Base-by-base conservation (phyloP, 1,140 invertebrate genomes). In the Apis florea region DNA sequence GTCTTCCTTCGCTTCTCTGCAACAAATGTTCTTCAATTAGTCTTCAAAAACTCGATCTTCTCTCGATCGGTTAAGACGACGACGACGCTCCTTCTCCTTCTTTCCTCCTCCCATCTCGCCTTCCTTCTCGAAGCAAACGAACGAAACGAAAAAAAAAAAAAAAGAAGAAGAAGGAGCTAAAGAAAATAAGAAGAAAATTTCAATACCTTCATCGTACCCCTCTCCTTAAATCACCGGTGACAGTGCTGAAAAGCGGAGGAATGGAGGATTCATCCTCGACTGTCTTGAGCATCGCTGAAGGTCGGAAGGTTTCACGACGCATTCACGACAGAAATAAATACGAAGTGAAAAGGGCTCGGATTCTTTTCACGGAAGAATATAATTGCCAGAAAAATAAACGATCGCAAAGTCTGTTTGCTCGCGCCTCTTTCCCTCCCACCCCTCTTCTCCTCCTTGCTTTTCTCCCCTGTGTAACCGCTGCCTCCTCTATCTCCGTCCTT, bases 341-440 rank as follows among this genome's bases (percentile, higher is more conserved):
- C 85, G 73, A 70, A 88, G 83, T 90, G 90, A 91, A 92, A 91
- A 88, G 89, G 75, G 85, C 85, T 85, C 69, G 83, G 76, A 56
- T 85, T 87, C 89, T 87, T 91, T 93, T 91, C 89, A 92, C 85
- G 83, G 86, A 90, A 90, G 90, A 91, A 92, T 92, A 91, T 92
- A 93, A 93, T 93, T 93, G 92, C 92, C 91, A 91, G 90, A 91
- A 92, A 92, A 92, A 93, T 91, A 93, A 93, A 92, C 89, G 92
- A 93, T 92, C 83, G 88, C 87, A 83, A 84, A 88, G 88, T 91
- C 88, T 92, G 91, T 92, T 93, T 92, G 91, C 91, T 83, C 85
- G 83, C 87, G 85, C 88, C 87, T 69, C 70, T 31, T n/a, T 21
- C 54, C 5, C 51, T 4, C 15, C 13, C 67, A 15, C 67, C 10